Percentiles rank a stretch among this genome's conserved stretches.
phyloP scores from a whole-genome alignment of 2,888 invertebrate species.

The Apotomis turbidana region DNA sequence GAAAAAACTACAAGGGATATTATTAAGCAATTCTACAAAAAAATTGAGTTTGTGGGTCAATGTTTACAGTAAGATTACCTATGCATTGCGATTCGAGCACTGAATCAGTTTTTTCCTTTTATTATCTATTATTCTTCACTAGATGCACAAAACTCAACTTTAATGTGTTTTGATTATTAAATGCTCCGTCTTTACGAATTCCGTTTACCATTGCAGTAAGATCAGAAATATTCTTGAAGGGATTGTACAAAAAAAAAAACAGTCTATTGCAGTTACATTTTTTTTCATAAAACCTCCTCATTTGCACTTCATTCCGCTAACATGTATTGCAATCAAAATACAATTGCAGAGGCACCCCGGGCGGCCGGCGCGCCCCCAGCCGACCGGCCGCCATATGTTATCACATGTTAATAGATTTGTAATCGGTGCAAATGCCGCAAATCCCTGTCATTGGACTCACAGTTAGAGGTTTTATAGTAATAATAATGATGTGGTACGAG shows the following conservation, averaged over 20 bases:
- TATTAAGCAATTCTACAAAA: no score
- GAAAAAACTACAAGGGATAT: no score
- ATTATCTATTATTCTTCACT: no score
- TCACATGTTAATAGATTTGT: slow-evolving; percentile 71
- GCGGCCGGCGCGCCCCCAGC: slow-evolving; percentile 2
- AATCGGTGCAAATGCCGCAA: slow-evolving; percentile 74
- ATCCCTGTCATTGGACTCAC: slow-evolving; percentile 49
- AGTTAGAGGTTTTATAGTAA: not conserved
- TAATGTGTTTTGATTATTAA: not conserved
- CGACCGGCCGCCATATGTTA: slow-evolving; percentile 68
- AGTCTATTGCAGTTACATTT: not conserved
- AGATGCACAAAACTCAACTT: no score
- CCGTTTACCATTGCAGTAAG: not conserved
- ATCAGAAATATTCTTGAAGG: no score
- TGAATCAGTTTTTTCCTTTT: no score
- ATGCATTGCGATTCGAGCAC: no score
- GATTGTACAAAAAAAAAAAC: no score
- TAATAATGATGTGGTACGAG: not conserved
- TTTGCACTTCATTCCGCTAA: slow-evolving; percentile 35
- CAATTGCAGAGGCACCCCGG: slow-evolving; percentile 22
- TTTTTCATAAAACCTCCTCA: not conserved
- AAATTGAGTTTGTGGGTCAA: not conserved
- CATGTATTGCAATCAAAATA: slow-evolving; percentile 35
- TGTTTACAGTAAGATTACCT: no score
- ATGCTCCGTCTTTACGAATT: slow-evolving; percentile 6